Evolutionary conservation across 1,140 invertebrate species (phyloP), one percentile per base, ranked within the genome.

Genomic region (Meloidogyne floridensis): DNA sequence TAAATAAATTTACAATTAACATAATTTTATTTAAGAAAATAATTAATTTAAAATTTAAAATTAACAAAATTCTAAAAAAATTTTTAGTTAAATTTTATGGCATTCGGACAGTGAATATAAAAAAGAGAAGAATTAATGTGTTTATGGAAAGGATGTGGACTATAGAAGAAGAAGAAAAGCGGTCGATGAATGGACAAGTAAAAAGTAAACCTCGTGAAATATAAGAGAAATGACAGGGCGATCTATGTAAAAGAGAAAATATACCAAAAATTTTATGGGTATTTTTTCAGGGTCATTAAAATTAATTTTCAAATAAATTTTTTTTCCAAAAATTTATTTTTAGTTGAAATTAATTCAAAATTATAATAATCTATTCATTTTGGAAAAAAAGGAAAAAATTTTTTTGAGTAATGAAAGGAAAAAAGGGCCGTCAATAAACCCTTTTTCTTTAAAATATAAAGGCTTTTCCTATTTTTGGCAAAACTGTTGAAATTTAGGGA

Each of bases 1-100:
- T 65, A 65, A 65, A 65, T 65, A 65, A 65, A 65, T n/a, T 65
- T 65, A 65, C n/a, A 65, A 65, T 65, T 65, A 65, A 65, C 59
- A 59, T 59, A 59, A 47, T 47, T 4, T 6, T 8, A 47, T 0
- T 47, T 47, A 47, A 47, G 3, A 47, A 47, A 8, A 47, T 0
- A 47, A 47, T 47, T 4, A 47, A 47, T 47, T 47, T 47, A 47
- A 6, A 6, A 47, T 47, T 59, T 59, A 59, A 59, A 59, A 15
- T 15, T 13, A 59, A 15, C 13, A 59, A 59, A 15, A 59, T 11
- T 54, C 13, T 15, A 59, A 59, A 59, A 59, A 15, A 13, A 59
- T 59, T 65, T 65, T 18, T 59, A 3, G 11, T 15, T 59, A 15
- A n/a, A n/a, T 65, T 1, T n/a, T n/a, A n/a, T 65, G 15, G 15